Evolutionary conservation across 2,888 invertebrate species (phyloP).

Genomic region (Drosophila sordidula): DNA sequence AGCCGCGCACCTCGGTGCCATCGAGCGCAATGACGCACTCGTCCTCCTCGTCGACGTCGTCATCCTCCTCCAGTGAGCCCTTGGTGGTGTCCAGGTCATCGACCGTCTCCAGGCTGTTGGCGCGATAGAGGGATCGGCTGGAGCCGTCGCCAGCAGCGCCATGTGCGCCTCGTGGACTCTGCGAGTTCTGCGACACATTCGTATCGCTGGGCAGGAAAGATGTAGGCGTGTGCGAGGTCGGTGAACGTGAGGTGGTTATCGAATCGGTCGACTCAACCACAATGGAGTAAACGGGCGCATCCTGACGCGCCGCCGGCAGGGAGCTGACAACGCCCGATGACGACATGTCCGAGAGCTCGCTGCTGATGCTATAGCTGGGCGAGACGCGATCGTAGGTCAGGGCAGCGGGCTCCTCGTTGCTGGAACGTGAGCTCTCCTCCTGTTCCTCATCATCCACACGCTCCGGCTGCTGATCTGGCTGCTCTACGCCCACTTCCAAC

Average conservation of each 20-base stretch:
- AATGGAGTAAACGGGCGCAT: slow-evolving; percentile 51
- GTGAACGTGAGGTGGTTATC: slow-evolving; percentile 54
- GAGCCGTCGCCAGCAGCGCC: slow-evolving; percentile 33
- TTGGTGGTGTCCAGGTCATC: slow-evolving; percentile 69
- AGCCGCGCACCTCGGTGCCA: slow-evolving; percentile 65
- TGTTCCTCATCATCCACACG: background rate
- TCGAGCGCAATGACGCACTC: slow-evolving; percentile 71
- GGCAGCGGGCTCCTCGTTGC: background rate
- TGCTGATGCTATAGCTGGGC: slow-evolving; percentile 48
- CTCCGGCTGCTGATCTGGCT: background rate
- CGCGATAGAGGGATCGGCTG: slow-evolving; percentile 52
- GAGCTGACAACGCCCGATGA: slow-evolving; percentile 8
- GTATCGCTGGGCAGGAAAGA: slow-evolving; percentile 67
- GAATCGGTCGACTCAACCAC: slow-evolving; percentile 59
- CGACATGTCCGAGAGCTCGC: slow-evolving; percentile 37
- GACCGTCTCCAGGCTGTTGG: slow-evolving; percentile 66
- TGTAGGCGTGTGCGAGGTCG: slow-evolving; percentile 56
- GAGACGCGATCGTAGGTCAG: slow-evolving; percentile 18
- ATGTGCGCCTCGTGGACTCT: slow-evolving; percentile 46
- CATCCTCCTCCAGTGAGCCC: slow-evolving; percentile 62
- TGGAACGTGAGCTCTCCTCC: slow-evolving; percentile 5
- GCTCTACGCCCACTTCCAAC: background rate
- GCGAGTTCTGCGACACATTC: slow-evolving; percentile 58
- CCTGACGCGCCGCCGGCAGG: slow-evolving; percentile 5
- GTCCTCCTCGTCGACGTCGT: slow-evolving; percentile 54